Evolutionary conservation across 2,888 invertebrate species (phyloP).

Genomic region (Eledona agricola): DNA sequence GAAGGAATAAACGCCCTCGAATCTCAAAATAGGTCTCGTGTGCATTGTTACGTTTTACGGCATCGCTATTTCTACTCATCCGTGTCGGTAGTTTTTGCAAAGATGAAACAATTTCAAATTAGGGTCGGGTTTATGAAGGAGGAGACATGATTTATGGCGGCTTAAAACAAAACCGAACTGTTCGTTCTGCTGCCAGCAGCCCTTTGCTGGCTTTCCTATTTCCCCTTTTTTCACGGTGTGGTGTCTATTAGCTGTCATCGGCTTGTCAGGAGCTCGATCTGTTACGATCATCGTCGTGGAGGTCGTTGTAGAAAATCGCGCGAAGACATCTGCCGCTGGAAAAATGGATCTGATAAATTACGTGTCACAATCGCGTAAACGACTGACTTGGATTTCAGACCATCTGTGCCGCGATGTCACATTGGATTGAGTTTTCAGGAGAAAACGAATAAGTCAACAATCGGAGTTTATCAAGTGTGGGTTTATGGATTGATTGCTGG

Average conservation of each 20-base stretch:
- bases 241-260: slow-evolving; percentile 9
- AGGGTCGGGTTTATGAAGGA: too few relatives aligned
- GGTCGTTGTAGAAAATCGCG: too few relatives aligned
- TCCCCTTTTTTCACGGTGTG: not conserved
- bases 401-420: slow-evolving; percentile 4
- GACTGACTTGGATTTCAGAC: slow-evolving; percentile 12
- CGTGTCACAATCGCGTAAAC: slow-evolving; percentile 8
- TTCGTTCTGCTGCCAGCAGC: too few relatives aligned
- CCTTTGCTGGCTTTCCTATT: too few relatives aligned
- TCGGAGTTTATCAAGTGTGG: slow-evolving; percentile 4
- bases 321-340: slow-evolving; percentile 3
- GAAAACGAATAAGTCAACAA: not conserved
- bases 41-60: slow-evolving; percentile 13
- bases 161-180: too few relatives aligned
- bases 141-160: too few relatives aligned
- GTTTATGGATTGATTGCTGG: slow-evolving; percentile 9
- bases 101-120: too few relatives aligned
- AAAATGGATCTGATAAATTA: slow-evolving; percentile 13
- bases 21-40: slow-evolving; percentile 15
- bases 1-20: slow-evolving; percentile 8
- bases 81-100: too few relatives aligned
- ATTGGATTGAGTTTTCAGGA: slow-evolving; percentile 5
- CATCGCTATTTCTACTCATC: too few relatives aligned
- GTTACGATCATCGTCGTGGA: not conserved
- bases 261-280: not conserved